phyloP scores from a whole-genome alignment of 1,140 invertebrate species.

The Drosophila nannoptera region DNA sequence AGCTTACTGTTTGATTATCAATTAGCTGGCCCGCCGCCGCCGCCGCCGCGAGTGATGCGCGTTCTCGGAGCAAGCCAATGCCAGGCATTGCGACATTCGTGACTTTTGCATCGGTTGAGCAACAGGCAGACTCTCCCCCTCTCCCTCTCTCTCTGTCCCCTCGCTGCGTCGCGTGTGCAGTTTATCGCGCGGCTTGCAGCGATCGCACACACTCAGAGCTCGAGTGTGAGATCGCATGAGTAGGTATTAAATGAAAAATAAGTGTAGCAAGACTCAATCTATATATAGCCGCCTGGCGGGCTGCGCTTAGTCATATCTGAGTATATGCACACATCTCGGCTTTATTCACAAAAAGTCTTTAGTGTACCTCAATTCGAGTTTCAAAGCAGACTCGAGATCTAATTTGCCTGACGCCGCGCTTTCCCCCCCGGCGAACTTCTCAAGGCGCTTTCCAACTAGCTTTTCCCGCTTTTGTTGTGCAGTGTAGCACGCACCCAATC shows the following conservation, averaged over 20 bases:
- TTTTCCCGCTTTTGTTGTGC: too few relatives aligned
- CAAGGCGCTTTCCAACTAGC: too few relatives aligned
- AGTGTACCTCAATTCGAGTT: too few relatives aligned
- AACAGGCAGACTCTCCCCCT: constrained; percentile 19
- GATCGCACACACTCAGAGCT: not conserved
- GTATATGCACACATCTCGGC: too few relatives aligned
- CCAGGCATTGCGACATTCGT: constrained; percentile 33
- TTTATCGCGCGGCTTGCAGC: constrained; percentile 15
- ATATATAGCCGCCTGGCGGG: constrained; percentile 9
- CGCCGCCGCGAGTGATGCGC: constrained; percentile 25
- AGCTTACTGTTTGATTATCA: constrained; percentile 68
- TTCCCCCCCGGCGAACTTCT: too few relatives aligned
- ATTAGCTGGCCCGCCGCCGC: constrained; percentile 48
- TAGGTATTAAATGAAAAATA: too few relatives aligned
- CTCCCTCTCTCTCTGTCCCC: not conserved
- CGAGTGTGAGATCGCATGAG: too few relatives aligned
- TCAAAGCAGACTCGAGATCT: too few relatives aligned
- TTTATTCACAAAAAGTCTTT: too few relatives aligned
- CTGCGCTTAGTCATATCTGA: constrained; percentile 5
- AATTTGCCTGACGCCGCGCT: too few relatives aligned
- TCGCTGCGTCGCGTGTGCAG: not conserved
- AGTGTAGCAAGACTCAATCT: not conserved
- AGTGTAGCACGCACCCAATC: too few relatives aligned
- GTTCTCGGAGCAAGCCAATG: constrained; percentile 37
- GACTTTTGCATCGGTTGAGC: constrained; percentile 31